Evolutionary conservation across 1,140 invertebrate species (phyloP).

Genomic region (Drosophila watanabei): DNA sequence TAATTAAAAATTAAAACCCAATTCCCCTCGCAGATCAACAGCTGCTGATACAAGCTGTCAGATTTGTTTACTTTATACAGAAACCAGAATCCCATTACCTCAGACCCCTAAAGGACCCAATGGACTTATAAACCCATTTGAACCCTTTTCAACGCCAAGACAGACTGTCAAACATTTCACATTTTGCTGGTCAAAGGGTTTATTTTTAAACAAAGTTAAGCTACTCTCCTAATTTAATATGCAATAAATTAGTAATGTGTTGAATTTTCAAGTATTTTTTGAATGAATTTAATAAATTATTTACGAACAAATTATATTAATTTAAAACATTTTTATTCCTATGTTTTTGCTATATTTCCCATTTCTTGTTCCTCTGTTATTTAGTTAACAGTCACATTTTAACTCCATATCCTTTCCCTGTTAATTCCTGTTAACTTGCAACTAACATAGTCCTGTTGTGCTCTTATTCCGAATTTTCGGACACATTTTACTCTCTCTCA

Average conservation of each 20-base stretch:
- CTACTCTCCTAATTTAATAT: neutral
- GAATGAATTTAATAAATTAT: neutral
- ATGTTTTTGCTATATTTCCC: neutral
- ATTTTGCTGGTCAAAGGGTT: neutral
- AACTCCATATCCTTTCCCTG: neutral
- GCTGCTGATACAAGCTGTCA: conserved; percentile 46
- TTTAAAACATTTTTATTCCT: neutral
- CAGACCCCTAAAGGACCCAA: conserved; percentile 12
- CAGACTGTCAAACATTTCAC: conserved; percentile 69
- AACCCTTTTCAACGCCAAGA: conserved; percentile 72
- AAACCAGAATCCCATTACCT: conserved; percentile 45
- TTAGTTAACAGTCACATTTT: neutral
- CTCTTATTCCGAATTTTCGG: conserved; percentile 61
- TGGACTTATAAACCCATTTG: conserved; percentile 25
- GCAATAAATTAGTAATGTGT: neutral
- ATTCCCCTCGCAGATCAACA: conserved; percentile 13
- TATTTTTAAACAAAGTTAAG: conserved; percentile 13
- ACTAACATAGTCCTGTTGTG: conserved; percentile 38
- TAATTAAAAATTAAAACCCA: conserved; percentile 39
- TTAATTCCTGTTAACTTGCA: neutral
- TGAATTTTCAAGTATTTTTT: neutral
- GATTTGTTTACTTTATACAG: conserved; percentile 43
- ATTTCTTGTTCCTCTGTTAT: neutral
- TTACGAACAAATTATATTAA: neutral
- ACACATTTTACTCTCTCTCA: neutral